phyloP scores from a whole-genome alignment of 37 sponge, comb jelly and placozoan genomes.

The Theonella swinhoei region DNA sequence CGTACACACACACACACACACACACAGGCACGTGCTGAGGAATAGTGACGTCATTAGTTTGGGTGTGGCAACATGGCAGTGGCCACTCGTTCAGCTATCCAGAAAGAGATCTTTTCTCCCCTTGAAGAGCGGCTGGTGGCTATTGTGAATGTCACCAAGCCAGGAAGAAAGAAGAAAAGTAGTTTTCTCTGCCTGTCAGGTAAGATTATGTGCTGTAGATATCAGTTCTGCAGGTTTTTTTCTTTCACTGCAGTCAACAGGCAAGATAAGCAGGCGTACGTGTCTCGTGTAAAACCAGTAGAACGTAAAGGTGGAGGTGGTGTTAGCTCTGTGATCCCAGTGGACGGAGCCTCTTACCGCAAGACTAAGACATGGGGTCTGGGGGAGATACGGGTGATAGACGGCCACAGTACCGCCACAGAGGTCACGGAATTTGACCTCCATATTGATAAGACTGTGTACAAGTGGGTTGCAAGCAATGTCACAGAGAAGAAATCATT shows the following conservation, averaged over 20 bases:
- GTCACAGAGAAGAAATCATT: slow-evolving; percentile 79
- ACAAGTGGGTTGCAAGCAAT: slow-evolving; percentile 75
- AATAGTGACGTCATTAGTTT: too few relatives aligned
- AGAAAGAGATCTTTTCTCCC: slow-evolving; percentile 82
- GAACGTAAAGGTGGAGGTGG: slow-evolving; percentile 34
- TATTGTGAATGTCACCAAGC: slow-evolving; percentile 73
- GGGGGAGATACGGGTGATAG: slow-evolving; percentile 62
- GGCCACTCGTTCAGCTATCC: slow-evolving; percentile 42
- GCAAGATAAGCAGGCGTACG: slow-evolving; percentile 42
- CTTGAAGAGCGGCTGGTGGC: slow-evolving; percentile 69
- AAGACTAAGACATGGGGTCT: slow-evolving; percentile 72
- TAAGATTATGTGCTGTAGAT: too few relatives aligned
- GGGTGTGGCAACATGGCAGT: slow-evolving; percentile 11
- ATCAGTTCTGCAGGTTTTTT: too few relatives aligned
- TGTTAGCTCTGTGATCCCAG: background rate
- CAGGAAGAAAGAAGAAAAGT: slow-evolving; percentile 73
- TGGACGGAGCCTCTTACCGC: slow-evolving; percentile 27
- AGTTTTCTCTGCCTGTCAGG: slow-evolving; percentile 76
- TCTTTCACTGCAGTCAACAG: slow-evolving; percentile 16
- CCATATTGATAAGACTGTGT: slow-evolving; percentile 73
- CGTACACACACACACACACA: too few relatives aligned
- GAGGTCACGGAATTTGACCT: slow-evolving; percentile 71
- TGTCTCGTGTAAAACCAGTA: slow-evolving; percentile 54
- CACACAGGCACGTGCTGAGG: too few relatives aligned
- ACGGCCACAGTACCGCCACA: slow-evolving; percentile 59